Base-by-base conservation (phyloP, 2,797 vertebrate species). In the Zenarchopterus dispar region DNA sequence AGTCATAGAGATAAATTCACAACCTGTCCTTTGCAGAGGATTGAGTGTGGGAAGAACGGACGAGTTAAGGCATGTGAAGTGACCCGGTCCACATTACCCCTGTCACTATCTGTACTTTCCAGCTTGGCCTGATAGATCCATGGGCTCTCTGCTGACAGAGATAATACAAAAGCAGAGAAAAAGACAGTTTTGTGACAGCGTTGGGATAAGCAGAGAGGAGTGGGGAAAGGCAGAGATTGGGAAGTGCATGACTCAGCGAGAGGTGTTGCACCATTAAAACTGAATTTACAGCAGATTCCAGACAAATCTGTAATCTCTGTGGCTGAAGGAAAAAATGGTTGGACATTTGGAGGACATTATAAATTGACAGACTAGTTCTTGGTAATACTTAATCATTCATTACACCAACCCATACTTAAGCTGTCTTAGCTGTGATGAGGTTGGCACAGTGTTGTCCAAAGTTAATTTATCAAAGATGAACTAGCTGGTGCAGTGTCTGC, bases 181-280 rank as follows among this genome's bases (percentile, higher is more conserved):
- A 88, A 86, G 86, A 84, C 75, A 51, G 74, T 81, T 90, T 84
- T 80, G 82, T 94, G 90, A 92, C 92, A 92, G 90, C 72, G 15
- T 10, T 74, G 78, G 84, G 77, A 79, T 78, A 83, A 83, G 81
- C 24, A 46, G 51, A 48, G 70, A 62, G 62, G 54, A 71, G 67
- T 5, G 18, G 16, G 19, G 43, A 16, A 67, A 77, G 47, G 67
- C 58, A 33, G 26, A 53, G 60, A 48, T 21, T 50, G 57, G 72
- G 75, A 85, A 84, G 78, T 73, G 84, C 86, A 88, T 88, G 90
- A 91, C 82, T 93, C 92, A 93, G 92, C 92, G 49, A 81, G 92
- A 93, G 86, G 85, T 87, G 84, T 78, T 17, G 67, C 65, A 59
- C 87, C 84, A 93, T 93, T 93, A 92, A 93, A 93, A 93, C 90